phyloP scores from a whole-genome alignment of 2,113 vertebrate species.

The Aptenodytes forsteri region DNA sequence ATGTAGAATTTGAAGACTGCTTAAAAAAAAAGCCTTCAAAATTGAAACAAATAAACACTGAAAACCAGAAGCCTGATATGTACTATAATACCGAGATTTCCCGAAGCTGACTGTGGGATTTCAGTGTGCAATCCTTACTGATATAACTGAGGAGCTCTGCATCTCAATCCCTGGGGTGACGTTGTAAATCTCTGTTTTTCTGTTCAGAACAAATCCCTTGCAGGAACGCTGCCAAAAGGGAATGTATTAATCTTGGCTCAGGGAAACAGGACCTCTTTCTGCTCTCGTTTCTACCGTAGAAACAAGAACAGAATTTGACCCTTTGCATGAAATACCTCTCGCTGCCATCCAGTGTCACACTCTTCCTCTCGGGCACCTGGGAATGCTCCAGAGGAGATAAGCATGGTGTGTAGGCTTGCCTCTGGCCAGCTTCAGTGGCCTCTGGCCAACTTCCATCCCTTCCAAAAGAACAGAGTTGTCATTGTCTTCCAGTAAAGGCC shows the following conservation, averaged over 20 bases:
- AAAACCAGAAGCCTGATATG: neutral
- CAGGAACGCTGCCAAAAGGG: slow-evolving; percentile 1
- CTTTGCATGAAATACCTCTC: neutral
- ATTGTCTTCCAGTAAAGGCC: neutral
- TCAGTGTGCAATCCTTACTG: neutral
- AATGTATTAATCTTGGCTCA: slow-evolving; percentile 2
- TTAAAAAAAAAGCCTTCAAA: neutral
- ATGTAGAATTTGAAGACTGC: neutral
- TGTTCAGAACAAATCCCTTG: slow-evolving; percentile 24
- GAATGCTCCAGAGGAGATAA: neutral
- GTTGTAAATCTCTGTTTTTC: neutral
- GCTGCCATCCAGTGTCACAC: neutral
- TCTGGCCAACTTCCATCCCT: neutral
- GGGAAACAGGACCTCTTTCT: neutral
- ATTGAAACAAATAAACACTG: neutral
- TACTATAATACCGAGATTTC: slow-evolving; percentile 25
- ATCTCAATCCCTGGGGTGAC: neutral
- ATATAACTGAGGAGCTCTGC: slow-evolving; percentile 18
- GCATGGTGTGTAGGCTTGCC: neutral
- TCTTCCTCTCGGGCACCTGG: neutral
- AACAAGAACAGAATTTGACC: neutral
- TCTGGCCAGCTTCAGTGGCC: neutral
- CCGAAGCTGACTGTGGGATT: slow-evolving; percentile 31
- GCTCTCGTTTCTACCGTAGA: neutral
- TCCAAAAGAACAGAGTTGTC: neutral